These are phyloP conservation scores for Miltochrista miniata DNA, from an alignment of 2,888 invertebrate genomes.

Conservation along the genomic window DNA sequence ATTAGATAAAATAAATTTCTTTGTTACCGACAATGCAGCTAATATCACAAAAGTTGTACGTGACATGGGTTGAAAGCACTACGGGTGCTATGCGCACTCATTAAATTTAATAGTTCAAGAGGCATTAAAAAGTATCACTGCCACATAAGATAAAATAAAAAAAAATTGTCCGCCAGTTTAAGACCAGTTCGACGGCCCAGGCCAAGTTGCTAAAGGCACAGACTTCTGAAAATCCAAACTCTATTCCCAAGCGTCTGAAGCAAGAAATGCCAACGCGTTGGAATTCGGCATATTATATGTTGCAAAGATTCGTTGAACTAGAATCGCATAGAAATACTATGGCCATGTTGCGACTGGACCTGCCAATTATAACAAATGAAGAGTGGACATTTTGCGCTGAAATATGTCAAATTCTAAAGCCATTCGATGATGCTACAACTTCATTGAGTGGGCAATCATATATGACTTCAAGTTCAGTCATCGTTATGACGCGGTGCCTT, in stretches of 20 bases:
- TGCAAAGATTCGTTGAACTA: slow-evolving; percentile 26
- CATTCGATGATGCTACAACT: slow-evolving; percentile 34
- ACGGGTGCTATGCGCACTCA: slow-evolving; percentile 32
- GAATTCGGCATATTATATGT: background rate
- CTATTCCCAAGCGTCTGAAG: background rate
- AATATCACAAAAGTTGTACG: slow-evolving; percentile 12
- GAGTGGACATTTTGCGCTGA: slow-evolving; percentile 24
- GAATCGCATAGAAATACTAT: slow-evolving; percentile 17
- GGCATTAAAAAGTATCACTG: slow-evolving; percentile 5
- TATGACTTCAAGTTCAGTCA: too few species aligned
- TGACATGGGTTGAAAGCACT: slow-evolving; percentile 28
- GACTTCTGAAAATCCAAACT: background rate
- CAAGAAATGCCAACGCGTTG: background rate
- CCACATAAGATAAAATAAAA: slow-evolving; percentile 25
- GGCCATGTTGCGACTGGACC: background rate
- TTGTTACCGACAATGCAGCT: slow-evolving; percentile 14
- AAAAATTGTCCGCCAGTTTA: slow-evolving; percentile 19
- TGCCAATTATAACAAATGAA: slow-evolving; percentile 5
- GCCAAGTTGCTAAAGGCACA: background rate
- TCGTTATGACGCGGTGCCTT: too few species aligned
- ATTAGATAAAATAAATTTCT: slow-evolving; percentile 8
- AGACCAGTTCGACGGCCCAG: slow-evolving; percentile 1
- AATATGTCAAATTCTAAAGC: slow-evolving; percentile 25
- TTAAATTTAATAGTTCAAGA: slow-evolving; percentile 32
- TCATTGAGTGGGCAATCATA: slow-evolving; percentile 34